Evolutionary conservation across 2,888 invertebrate genomes (phyloP).

Genomic region (Caenorhabditis doughertyi): DNA sequence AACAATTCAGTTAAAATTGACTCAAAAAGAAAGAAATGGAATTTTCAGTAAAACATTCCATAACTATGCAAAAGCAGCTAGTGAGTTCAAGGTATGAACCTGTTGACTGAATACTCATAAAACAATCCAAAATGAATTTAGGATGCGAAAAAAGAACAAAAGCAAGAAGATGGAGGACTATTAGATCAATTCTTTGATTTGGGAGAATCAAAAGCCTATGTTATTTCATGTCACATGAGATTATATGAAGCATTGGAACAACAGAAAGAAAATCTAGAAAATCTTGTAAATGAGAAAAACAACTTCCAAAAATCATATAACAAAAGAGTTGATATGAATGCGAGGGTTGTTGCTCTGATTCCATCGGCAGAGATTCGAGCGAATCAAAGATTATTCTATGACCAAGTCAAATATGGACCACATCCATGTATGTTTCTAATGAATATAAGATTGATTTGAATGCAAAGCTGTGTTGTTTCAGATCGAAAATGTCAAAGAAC

Average conservation of each 20-base stretch:
- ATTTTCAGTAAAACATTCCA: conserved; percentile 58
- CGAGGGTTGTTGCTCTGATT: conserved; percentile 37
- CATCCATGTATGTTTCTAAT: conserved; percentile 60
- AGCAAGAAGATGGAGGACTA: conserved; percentile 30
- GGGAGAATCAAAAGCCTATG: conserved; percentile 51
- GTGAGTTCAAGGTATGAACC: conserved; percentile 37
- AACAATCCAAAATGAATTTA: conserved; percentile 2
- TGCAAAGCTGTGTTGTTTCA: conserved; percentile 15
- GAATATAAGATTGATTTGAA: not conserved
- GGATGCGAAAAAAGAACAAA: conserved; percentile 48
- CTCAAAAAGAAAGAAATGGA: conserved; percentile 49
- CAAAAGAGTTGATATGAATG: conserved; percentile 41
- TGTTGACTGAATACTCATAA: not conserved
- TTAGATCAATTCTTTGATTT: conserved; percentile 53
- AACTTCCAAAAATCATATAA: conserved; percentile 61
- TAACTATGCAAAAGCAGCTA: conserved; percentile 47
- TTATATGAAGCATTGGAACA: conserved; percentile 53
- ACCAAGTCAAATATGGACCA: conserved; percentile 66
- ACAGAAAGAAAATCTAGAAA: conserved; percentile 65
- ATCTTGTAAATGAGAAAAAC: conserved; percentile 64
- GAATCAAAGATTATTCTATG: conserved; percentile 55
- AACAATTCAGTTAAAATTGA: conserved; percentile 57
- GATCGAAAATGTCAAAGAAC: conserved; percentile 58
- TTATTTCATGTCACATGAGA: conserved; percentile 58
- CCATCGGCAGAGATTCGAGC: conserved; percentile 18